Percentiles rank a stretch among this genome's conserved stretches.
Evolutionary conservation across 2,113 vertebrate species (phyloP).

Genomic region (Dascyllus trimaculatus): DNA sequence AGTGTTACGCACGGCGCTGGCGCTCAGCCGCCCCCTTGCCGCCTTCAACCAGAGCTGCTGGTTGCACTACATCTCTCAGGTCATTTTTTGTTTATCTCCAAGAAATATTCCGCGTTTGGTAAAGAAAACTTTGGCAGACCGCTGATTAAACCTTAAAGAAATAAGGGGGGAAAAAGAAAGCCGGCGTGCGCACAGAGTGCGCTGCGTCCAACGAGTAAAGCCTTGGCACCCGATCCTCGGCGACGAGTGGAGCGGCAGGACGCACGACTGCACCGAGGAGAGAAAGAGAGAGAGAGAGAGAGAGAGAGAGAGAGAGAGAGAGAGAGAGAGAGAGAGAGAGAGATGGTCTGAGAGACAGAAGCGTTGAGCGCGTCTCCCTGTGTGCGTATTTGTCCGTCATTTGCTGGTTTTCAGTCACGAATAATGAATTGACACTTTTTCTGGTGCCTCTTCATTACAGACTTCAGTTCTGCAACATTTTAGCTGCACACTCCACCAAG

Average conservation of each 20-base stretch:
- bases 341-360: background rate
- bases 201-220: conserved; percentile 20
- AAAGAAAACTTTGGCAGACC: background rate
- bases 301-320: conserved; percentile 19
- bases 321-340: background rate
- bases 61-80: conserved; percentile 13
- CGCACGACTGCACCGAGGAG: conserved; percentile 11
- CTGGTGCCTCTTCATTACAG: background rate
- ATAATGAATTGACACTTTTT: background rate
- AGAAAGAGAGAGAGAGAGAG: conserved; percentile 1
- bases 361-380: conserved; percentile 20
- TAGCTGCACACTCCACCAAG: background rate
- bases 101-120: conserved; percentile 18
- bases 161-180: background rate
- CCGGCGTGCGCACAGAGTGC: conserved; percentile 29
- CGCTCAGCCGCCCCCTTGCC: background rate
- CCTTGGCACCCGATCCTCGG: conserved; percentile 12
- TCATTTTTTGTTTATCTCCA: conserved; percentile 21
- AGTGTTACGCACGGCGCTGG: conserved; percentile 53
- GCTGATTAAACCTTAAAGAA: background rate
- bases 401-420: conserved; percentile 36
- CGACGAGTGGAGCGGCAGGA: conserved; percentile 26
- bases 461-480: background rate
- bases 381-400: conserved; percentile 37
- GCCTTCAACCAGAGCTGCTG: conserved; percentile 15